Evolutionary conservation across 2,797 vertebrate genomes (phyloP).

Genomic region (Sternarchorhynchus goeldii): DNA sequence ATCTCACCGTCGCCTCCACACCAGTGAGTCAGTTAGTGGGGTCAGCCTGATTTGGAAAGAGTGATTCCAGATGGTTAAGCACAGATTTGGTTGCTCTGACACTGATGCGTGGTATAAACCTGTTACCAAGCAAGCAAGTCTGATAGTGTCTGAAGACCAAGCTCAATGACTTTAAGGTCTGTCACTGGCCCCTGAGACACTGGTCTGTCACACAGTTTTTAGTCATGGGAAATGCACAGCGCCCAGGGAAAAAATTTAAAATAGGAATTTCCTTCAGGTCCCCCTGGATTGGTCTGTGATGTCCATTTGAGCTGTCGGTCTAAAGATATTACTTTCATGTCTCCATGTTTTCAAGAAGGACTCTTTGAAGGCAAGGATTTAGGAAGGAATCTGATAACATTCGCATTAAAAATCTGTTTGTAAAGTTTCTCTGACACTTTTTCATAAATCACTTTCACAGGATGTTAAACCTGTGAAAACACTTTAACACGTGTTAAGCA

Average conservation of each 20-base stretch:
- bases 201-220: neutral
- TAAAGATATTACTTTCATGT: too few relatives aligned
- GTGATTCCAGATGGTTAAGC: slow-evolving; percentile 32
- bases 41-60: slow-evolving; percentile 24
- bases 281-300: too few relatives aligned
- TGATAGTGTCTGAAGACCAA: slow-evolving; percentile 15
- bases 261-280: neutral
- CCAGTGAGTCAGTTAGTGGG: neutral
- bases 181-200: neutral
- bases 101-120: neutral
- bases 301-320: neutral
- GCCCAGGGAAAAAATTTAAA: neutral
- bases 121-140: neutral
- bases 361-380: too few relatives aligned
- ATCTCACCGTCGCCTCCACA: neutral
- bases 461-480: too few relatives aligned
- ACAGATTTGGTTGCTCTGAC: neutral
- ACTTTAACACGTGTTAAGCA: too few relatives aligned
- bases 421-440: too few relatives aligned
- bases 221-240: neutral
- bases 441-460: too few relatives aligned
- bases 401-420: too few relatives aligned
- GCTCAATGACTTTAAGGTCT: neutral
- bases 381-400: too few relatives aligned
- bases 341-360: too few relatives aligned